These are phyloP conservation scores for Cyphomyrus discorhynchus DNA, from an alignment of 2,113 vertebrate genomes.

Conservation along the genomic window DNA sequence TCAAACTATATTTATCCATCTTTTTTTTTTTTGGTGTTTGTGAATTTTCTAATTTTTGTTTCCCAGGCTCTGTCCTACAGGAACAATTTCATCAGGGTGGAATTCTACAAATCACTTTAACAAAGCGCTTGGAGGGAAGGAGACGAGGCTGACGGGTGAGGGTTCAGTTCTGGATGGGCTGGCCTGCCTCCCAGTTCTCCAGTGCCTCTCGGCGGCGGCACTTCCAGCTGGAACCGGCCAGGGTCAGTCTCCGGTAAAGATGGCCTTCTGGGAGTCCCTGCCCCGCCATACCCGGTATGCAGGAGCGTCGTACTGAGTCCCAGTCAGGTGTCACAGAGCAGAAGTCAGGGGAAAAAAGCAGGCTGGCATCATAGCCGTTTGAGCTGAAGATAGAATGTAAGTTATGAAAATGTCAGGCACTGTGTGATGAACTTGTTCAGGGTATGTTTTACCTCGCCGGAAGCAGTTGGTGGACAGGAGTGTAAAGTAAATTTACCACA, in stretches of 20 bases:
- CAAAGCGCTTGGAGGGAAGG: neutral
- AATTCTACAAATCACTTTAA: constrained; percentile 34
- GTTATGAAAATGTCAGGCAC: neutral
- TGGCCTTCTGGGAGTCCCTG: neutral
- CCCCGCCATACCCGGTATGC: neutral
- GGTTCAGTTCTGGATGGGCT: neutral
- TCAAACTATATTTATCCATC: constrained; percentile 47
- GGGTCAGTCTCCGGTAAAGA: neutral
- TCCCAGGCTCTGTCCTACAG: constrained; percentile 44
- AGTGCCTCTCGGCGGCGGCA: neutral
- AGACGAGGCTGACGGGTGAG: neutral
- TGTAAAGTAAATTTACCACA: neutral
- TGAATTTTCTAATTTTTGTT: constrained; percentile 42
- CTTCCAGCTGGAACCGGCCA: neutral
- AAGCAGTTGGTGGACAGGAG: neutral
- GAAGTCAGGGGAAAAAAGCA: neutral
- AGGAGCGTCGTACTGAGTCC: neutral
- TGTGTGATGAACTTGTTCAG: neutral
- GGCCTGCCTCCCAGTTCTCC: neutral
- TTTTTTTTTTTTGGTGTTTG: constrained; percentile 38
- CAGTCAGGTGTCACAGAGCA: neutral
- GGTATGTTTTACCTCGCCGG: neutral
- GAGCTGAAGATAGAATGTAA: neutral
- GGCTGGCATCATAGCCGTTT: neutral
- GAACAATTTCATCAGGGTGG: constrained; percentile 48